Conservation (phyloP, 2,888 invertebrate species). For the Drosophila sordidapex region DNA sequence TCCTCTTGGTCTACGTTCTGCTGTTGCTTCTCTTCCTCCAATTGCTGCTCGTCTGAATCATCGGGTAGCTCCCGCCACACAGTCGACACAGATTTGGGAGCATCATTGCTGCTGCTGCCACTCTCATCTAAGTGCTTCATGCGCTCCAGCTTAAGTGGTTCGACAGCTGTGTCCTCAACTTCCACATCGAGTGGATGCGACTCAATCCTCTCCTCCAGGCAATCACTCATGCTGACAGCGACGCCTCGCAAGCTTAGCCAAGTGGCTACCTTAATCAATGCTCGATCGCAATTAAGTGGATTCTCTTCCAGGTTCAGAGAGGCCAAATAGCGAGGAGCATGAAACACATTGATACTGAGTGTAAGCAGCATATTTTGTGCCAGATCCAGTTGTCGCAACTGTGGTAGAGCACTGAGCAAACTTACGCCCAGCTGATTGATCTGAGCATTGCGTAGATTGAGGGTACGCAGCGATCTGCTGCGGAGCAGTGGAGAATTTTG, state of each 20-base stretch:
- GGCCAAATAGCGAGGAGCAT: constrained; percentile 85
- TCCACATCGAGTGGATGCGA: constrained; percentile 29
- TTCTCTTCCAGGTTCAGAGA: constrained; percentile 87
- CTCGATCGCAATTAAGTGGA: constrained; percentile 86
- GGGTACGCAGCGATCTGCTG: constrained; percentile 86
- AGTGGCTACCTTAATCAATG: constrained; percentile 73
- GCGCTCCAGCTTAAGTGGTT: constrained; percentile 71
- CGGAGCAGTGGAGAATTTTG: constrained; percentile 86
- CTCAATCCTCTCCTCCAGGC: constrained; percentile 51
- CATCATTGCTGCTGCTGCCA: constrained; percentile 8
- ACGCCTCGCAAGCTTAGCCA: constrained; percentile 69
- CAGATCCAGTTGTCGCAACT: constrained; percentile 87
- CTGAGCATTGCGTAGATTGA: constrained; percentile 87
- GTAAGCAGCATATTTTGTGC: constrained; percentile 88
- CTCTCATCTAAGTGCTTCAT: constrained; percentile 61
- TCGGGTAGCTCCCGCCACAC: constrained; percentile 55
- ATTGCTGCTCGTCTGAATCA: constrained; percentile 51
- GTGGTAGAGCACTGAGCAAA: constrained; percentile 86
- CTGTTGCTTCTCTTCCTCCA: constrained; percentile 8
- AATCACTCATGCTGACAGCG: constrained; percentile 68
- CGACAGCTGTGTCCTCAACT: neutral
- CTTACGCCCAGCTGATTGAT: constrained; percentile 86
- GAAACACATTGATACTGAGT: constrained; percentile 85
- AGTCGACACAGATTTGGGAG: constrained; percentile 48
- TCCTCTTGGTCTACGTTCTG: constrained; percentile 1